A percentile compares a stretch with the other conserved stretches of the same genome.
These are phyloP conservation scores for Apamea monoglypha DNA, from an alignment of 2,888 invertebrate genomes.

Conservation along the genomic window DNA sequence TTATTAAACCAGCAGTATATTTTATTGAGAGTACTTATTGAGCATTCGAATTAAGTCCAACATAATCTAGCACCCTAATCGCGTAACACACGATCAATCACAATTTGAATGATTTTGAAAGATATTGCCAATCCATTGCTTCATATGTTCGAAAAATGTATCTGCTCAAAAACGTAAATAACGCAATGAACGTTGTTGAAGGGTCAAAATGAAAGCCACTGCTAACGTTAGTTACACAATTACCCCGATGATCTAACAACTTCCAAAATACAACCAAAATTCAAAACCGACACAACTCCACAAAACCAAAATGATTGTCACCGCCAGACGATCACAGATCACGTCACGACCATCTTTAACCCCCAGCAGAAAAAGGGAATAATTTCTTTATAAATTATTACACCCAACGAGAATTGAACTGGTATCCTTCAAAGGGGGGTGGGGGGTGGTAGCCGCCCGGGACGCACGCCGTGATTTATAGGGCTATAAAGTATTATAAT, in stretches of 20 bases:
- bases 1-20: neutral
- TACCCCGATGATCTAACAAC: neutral
- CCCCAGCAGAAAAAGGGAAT: conserved; percentile 83
- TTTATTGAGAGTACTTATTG: neutral
- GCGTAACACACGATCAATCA: neutral
- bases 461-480: conserved; percentile 92
- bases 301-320: conserved; percentile 56
- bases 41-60: neutral
- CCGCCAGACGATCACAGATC: conserved; percentile 61
- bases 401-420: conserved; percentile 92
- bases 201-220: neutral
- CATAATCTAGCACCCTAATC: neutral
- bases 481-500: conserved; percentile 95
- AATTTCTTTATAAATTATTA: conserved; percentile 93
- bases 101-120: neutral
- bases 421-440: conserved; percentile 90
- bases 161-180: neutral
- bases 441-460: conserved; percentile 79
- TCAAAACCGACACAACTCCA: conserved; percentile 9
- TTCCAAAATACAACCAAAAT: neutral
- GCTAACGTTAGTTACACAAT: neutral
- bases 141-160: neutral
- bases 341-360: conserved; percentile 68
- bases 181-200: neutral
- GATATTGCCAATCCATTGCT: neutral